Percentiles rank a stretch among this genome's conserved stretches.
phyloP scores from a whole-genome alignment of 2,888 invertebrate genomes.

The Melolontha melolontha region DNA sequence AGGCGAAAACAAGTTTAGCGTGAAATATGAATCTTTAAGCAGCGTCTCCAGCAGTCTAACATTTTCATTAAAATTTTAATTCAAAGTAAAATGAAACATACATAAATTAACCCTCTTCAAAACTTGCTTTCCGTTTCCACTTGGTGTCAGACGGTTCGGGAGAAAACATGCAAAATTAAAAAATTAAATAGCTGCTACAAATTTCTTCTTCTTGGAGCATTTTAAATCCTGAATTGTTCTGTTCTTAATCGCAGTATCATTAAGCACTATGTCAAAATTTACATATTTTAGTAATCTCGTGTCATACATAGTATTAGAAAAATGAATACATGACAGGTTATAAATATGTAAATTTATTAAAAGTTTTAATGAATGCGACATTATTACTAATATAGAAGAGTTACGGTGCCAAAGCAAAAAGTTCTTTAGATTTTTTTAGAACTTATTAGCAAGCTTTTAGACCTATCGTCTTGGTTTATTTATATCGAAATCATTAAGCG shows the following conservation, averaged over 20 bases:
- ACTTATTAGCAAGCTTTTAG: too few relatives aligned
- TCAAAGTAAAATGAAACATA: conserved; percentile 53
- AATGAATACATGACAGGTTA: too few relatives aligned
- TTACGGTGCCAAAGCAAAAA: too few relatives aligned
- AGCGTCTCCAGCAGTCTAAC: conserved; percentile 47
- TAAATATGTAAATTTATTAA: too few relatives aligned
- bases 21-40: conserved; percentile 52
- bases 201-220: not conserved
- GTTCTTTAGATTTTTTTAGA: too few relatives aligned
- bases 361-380: too few relatives aligned
- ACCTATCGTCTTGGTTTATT: too few relatives aligned
- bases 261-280: conserved; percentile 11
- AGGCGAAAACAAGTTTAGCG: conserved; percentile 49
- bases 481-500: too few relatives aligned
- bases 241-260: not conserved
- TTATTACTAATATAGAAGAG: too few relatives aligned
- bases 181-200: conserved; percentile 14
- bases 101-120: conserved; percentile 54
- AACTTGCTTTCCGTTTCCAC: conserved; percentile 42
- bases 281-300: conserved; percentile 7
- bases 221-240: conserved; percentile 3
- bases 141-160: not conserved
- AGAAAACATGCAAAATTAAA: conserved; percentile 20
- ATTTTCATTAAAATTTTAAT: conserved; percentile 56
- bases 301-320: not conserved